phyloP scores from a whole-genome alignment of 2,113 vertebrate genomes.

The Jacana jacana region DNA sequence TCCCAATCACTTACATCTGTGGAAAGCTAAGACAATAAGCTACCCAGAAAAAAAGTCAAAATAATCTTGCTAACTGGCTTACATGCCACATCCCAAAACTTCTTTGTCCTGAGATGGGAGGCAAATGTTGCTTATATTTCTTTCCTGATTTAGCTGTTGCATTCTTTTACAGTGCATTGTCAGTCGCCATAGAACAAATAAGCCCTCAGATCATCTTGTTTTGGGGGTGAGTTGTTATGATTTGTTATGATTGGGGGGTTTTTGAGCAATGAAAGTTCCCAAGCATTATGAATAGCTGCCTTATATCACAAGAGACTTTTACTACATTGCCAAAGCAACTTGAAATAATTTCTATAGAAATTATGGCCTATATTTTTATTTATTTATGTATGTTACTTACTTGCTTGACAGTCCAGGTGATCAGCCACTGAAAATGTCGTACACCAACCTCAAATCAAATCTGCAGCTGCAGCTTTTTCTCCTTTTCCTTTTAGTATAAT shows the following conservation, averaged over 20 bases:
- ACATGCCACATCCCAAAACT: neutral
- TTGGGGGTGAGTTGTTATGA: neutral
- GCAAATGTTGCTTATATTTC: neutral
- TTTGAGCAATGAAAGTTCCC: neutral
- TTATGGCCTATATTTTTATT: neutral
- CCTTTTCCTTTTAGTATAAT: neutral
- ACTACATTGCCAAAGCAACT: neutral
- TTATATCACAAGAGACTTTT: neutral
- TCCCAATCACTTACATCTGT: neutral
- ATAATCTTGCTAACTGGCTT: neutral
- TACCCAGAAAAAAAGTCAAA: neutral
- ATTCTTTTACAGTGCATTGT: neutral
- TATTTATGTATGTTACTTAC: neutral
- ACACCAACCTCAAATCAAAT: neutral
- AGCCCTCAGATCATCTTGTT: neutral
- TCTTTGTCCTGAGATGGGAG: neutral
- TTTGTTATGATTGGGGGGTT: too few relatives aligned
- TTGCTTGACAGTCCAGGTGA: neutral
- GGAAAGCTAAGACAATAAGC: neutral
- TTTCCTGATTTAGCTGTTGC: neutral
- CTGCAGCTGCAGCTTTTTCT: neutral
- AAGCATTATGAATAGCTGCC: neutral
- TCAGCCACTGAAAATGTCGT: neutral
- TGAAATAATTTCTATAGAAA: neutral
- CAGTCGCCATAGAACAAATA: neutral